A percentile compares a stretch with the other conserved stretches of the same genome.
phyloP scores from a whole-genome alignment of 2,888 invertebrate genomes.

The Pollenia angustigena region DNA sequence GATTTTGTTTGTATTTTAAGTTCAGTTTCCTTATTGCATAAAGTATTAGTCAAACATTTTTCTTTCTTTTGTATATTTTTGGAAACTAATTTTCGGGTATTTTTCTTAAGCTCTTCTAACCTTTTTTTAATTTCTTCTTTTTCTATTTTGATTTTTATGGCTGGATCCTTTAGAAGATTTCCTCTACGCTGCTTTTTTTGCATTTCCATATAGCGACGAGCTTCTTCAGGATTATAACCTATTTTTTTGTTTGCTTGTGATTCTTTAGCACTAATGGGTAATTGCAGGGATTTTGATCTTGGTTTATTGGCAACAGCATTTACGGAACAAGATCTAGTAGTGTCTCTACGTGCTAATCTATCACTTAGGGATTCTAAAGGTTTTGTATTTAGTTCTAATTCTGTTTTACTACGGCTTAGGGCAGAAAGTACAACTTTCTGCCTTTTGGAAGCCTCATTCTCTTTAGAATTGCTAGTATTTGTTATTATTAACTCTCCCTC shows the following conservation, averaged over 20 bases:
- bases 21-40: neutral
- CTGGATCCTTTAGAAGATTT: conserved; percentile 76
- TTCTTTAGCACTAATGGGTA: conserved; percentile 71
- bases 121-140: conserved; percentile 84
- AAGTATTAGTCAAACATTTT: conserved; percentile 7
- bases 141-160: conserved; percentile 76
- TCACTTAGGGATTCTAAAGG: neutral
- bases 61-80: conserved; percentile 82
- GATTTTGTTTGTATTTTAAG: neutral
- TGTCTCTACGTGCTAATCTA: conserved; percentile 45
- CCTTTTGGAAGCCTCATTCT: neutral
- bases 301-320: neutral
- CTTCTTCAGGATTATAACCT: conserved; percentile 85
- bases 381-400: conserved; percentile 43
- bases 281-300: conserved; percentile 74
- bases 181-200: conserved; percentile 85
- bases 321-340: conserved; percentile 26
- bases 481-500: neutral
- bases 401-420: conserved; percentile 66
- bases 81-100: conserved; percentile 83
- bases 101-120: conserved; percentile 84
- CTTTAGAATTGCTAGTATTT: neutral
- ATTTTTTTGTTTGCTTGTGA: conserved; percentile 71
- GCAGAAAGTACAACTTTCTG: neutral
- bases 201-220: conserved; percentile 86